Percentiles rank a stretch among this genome's conserved stretches.
Evolutionary conservation across 23 tunicate species (phyloP).

Genomic region (Styela clava): DNA sequence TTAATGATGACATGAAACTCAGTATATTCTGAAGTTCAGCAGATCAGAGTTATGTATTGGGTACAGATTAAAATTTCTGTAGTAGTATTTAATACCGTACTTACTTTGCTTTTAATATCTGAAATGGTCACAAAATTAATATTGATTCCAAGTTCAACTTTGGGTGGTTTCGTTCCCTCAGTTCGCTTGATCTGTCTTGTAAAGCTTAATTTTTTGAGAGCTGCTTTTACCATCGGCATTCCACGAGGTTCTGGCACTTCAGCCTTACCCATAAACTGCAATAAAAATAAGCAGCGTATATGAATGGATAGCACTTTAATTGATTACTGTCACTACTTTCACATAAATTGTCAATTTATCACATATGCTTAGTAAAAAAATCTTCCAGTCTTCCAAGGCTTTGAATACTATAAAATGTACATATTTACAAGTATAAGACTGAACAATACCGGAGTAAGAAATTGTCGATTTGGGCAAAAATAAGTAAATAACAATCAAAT

Average conservation of each 20-base stretch:
- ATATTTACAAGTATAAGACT: too few species aligned
- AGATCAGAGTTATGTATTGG: too few species aligned
- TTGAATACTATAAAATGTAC: background rate
- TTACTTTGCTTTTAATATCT: slow-evolving; percentile 59
- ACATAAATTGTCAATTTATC: background rate
- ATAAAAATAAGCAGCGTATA: background rate
- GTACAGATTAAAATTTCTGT: too few species aligned
- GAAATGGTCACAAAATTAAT: slow-evolving; percentile 41
- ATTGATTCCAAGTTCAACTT: slow-evolving; percentile 70
- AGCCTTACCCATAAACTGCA: slow-evolving; percentile 54
- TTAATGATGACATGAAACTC: too few species aligned
- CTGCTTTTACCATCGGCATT: slow-evolving; percentile 60
- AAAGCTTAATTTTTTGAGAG: slow-evolving; percentile 75
- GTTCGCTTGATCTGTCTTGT: slow-evolving; percentile 70
- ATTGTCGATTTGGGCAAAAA: too few species aligned
- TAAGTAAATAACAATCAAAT: too few species aligned
- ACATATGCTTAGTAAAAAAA: background rate
- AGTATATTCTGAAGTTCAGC: too few species aligned
- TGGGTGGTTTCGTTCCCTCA: slow-evolving; percentile 83
- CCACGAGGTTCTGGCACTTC: slow-evolving; percentile 77
- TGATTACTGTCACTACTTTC: background rate
- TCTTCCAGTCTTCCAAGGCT: background rate
- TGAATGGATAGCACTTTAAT: background rate
- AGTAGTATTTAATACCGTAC: too few species aligned
- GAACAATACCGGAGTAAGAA: too few species aligned